These are phyloP conservation scores for Oligia fasciuncula DNA, from an alignment of 2,888 invertebrate species.

Conservation along the genomic window DNA sequence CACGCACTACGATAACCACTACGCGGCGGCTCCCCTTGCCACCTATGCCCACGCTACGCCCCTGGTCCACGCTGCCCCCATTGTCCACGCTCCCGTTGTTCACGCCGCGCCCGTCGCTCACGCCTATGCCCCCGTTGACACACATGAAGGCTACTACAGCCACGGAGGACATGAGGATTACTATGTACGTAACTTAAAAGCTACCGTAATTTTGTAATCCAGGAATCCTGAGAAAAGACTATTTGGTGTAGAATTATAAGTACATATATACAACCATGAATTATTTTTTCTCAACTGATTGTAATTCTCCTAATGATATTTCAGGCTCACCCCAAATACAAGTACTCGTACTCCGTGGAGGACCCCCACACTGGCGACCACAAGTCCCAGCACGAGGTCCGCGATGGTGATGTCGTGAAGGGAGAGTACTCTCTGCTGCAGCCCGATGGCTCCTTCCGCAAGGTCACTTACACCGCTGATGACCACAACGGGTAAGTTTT, in stretches of 20 bases:
- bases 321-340: constrained; percentile 91
- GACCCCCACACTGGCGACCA: constrained; percentile 91
- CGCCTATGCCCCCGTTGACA: constrained; percentile 65
- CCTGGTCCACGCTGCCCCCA: constrained; percentile 63
- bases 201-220: background rate
- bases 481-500: constrained; percentile 88
- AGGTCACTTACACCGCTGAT: constrained; percentile 91
- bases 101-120: constrained; percentile 68
- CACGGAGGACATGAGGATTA: constrained; percentile 75
- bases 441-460: constrained; percentile 91
- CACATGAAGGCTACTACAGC: constrained; percentile 68
- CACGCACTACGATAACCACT: constrained; percentile 63
- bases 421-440: constrained; percentile 91
- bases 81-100: constrained; percentile 65
- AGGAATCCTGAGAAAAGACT: background rate
- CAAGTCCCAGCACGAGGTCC: constrained; percentile 90
- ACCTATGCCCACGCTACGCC: constrained; percentile 69
- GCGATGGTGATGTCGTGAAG: constrained; percentile 91
- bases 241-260: too few relatives aligned
- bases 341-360: constrained; percentile 90
- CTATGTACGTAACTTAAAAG: constrained; percentile 73
- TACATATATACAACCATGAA: background rate
- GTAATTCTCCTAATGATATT: background rate
- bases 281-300: background rate
- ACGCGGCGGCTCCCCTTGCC: constrained; percentile 58